Percentiles rank a stretch among this genome's conserved stretches.
Conservation (phyloP, 37 sponge, comb jelly and placozoan genomes). For the Bolinopsis microptera region DNA sequence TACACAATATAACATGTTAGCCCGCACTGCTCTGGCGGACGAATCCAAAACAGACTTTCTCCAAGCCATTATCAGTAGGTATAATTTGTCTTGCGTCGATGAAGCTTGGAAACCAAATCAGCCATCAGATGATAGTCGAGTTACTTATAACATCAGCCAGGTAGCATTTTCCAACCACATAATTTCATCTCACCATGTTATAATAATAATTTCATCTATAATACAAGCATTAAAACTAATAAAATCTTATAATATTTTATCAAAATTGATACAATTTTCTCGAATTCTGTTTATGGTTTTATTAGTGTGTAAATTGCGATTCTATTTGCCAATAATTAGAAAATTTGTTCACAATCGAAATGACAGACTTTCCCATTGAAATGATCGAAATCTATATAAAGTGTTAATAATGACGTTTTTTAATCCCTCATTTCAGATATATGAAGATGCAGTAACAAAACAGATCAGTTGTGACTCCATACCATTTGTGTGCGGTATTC, state of each 20-base stretch:
- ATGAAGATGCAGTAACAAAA: background rate
- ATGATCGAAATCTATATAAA: too few relatives aligned
- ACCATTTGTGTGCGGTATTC: background rate
- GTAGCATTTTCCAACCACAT: too few relatives aligned
- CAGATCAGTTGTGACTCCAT: slow-evolving; percentile 14
- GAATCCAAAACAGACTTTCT: background rate
- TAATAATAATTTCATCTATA: too few relatives aligned
- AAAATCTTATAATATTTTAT: background rate
- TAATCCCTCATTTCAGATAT: background rate
- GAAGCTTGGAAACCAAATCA: slow-evolving; percentile 13
- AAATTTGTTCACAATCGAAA: too few relatives aligned
- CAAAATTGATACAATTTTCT: background rate
- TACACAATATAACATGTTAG: slow-evolving; percentile 6
- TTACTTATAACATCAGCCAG: slow-evolving; percentile 5
- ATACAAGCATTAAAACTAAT: background rate
- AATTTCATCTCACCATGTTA: too few relatives aligned
- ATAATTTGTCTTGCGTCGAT: background rate
- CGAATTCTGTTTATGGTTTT: background rate
- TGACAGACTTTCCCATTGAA: too few relatives aligned
- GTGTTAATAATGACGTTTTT: too few relatives aligned
- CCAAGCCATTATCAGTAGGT: background rate
- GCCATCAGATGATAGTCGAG: background rate
- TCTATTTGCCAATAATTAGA: too few relatives aligned
- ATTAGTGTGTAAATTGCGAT: background rate
- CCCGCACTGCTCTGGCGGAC: background rate